Conservation (phyloP, 2,113 vertebrate genomes). For the Datnioides undecimradiatus region DNA sequence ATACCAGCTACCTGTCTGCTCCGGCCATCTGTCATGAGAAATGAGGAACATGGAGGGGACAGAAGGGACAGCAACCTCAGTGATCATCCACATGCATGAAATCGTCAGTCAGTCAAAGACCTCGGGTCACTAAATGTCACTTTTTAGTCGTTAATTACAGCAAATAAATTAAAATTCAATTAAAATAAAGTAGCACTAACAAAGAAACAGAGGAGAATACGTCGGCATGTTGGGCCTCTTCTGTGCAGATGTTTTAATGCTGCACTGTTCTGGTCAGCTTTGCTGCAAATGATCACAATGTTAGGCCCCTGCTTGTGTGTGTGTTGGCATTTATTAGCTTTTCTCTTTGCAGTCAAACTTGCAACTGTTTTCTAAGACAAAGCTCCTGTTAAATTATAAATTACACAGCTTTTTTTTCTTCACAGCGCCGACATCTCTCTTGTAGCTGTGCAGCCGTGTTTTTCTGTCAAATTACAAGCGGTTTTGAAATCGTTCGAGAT, state of each 20-base stretch:
- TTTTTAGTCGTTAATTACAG: neutral
- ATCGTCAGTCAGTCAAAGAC: neutral
- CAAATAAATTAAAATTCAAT: neutral
- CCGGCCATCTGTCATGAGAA: slow-evolving; percentile 65
- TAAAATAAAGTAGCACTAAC: no score
- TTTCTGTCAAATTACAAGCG: neutral
- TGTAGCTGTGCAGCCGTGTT: neutral
- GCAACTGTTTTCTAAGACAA: neutral
- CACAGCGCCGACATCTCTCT: neutral
- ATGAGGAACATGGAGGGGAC: slow-evolving; percentile 24
- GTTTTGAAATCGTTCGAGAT: neutral
- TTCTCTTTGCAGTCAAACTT: neutral
- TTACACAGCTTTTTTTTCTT: neutral
- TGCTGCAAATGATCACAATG: neutral
- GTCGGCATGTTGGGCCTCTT: no score
- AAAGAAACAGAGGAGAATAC: no score
- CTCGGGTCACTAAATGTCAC: neutral
- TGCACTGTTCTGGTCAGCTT: neutral
- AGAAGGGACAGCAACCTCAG: slow-evolving; percentile 22
- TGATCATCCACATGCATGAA: slow-evolving; percentile 3
- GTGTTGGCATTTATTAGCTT: neutral
- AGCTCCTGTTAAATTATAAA: neutral
- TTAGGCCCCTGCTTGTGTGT: neutral
- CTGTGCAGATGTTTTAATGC: no score
- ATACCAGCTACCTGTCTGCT: slow-evolving; percentile 69